Percentiles rank a stretch among this genome's conserved stretches.
phyloP scores from a whole-genome alignment of 1,140 invertebrate genomes.

The Drosophila simulans region DNA sequence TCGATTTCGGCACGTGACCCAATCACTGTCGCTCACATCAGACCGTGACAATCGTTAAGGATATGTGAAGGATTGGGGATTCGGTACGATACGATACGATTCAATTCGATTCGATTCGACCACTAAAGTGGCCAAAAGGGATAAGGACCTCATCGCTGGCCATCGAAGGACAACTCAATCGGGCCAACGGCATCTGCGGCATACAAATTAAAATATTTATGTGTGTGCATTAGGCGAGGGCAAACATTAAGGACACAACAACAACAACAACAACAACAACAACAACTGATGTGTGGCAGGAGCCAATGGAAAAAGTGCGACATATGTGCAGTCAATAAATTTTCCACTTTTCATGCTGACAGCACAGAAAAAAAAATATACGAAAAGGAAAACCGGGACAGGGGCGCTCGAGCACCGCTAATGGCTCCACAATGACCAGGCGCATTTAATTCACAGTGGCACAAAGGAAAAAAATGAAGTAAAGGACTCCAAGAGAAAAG shows the following conservation, averaged over 20 bases:
- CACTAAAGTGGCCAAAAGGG: slow-evolving; percentile 58
- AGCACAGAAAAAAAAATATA: slow-evolving; percentile 49
- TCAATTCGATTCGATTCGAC: slow-evolving; percentile 24
- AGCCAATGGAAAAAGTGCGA: slow-evolving; percentile 68
- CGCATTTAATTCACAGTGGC: slow-evolving; percentile 31
- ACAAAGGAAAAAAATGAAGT: background rate
- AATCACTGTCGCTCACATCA: slow-evolving; percentile 69
- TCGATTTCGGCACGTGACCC: slow-evolving; percentile 58
- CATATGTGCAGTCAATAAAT: slow-evolving; percentile 82
- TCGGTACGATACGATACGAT: background rate
- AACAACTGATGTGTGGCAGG: slow-evolving; percentile 13
- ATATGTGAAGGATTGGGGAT: slow-evolving; percentile 15
- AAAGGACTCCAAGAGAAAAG: background rate
- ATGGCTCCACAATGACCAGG: slow-evolving; percentile 79
- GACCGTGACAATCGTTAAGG: slow-evolving; percentile 55
- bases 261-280: background rate
- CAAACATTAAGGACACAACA: slow-evolving; percentile 24
- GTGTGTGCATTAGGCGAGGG: slow-evolving; percentile 46
- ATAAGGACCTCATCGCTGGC: slow-evolving; percentile 1
- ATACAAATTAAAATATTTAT: slow-evolving; percentile 78
- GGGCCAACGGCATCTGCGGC: slow-evolving; percentile 63
- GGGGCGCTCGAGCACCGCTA: slow-evolving; percentile 47
- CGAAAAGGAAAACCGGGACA: slow-evolving; percentile 5
- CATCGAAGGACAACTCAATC: slow-evolving; percentile 53
- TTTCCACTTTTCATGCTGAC: slow-evolving; percentile 79